Percentiles rank a stretch among this genome's conserved stretches.
phyloP scores from a whole-genome alignment of 2,797 vertebrate species.

The Rhinatrema bivittatum region DNA sequence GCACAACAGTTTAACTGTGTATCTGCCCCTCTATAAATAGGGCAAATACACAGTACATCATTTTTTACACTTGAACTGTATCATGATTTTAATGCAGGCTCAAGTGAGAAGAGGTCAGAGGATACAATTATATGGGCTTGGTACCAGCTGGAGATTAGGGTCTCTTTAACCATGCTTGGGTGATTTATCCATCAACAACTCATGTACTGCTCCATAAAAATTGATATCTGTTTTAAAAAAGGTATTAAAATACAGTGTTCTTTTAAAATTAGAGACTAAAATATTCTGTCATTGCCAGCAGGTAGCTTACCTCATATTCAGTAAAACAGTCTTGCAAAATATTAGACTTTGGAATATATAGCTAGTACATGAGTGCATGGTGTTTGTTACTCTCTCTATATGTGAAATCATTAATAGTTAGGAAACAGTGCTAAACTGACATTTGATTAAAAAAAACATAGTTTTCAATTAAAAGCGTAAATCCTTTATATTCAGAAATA shows the following conservation, averaged over 20 bases:
- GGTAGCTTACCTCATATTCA: slow-evolving; percentile 74
- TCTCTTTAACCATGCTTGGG: slow-evolving; percentile 98
- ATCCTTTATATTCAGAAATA: too few relatives aligned
- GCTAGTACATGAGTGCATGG: neutral
- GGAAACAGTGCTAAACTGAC: slow-evolving; percentile 12
- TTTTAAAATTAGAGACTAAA: slow-evolving; percentile 90
- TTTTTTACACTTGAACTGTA: slow-evolving; percentile 97
- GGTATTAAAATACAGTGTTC: slow-evolving; percentile 87
- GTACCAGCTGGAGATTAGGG: slow-evolving; percentile 90
- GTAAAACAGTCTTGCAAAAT: slow-evolving; percentile 60
- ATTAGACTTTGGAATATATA: slow-evolving; percentile 10
- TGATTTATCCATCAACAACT: slow-evolving; percentile 97
- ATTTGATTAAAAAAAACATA: slow-evolving; percentile 8
- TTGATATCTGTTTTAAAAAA: slow-evolving; percentile 86
- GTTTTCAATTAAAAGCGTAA: slow-evolving; percentile 16
- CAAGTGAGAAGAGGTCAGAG: slow-evolving; percentile 95
- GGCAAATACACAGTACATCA: slow-evolving; percentile 96
- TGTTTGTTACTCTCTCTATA: slow-evolving; percentile 8
- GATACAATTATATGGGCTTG: slow-evolving; percentile 92
- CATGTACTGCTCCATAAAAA: slow-evolving; percentile 95
- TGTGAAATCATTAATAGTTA: slow-evolving; percentile 10
- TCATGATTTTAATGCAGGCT: slow-evolving; percentile 95
- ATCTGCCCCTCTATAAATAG: slow-evolving; percentile 87
- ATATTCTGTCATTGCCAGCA: slow-evolving; percentile 71
- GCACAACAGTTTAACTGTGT: slow-evolving; percentile 72